phyloP scores from a whole-genome alignment of 2,888 invertebrate genomes.

The Cryptophagus acutangulus region DNA sequence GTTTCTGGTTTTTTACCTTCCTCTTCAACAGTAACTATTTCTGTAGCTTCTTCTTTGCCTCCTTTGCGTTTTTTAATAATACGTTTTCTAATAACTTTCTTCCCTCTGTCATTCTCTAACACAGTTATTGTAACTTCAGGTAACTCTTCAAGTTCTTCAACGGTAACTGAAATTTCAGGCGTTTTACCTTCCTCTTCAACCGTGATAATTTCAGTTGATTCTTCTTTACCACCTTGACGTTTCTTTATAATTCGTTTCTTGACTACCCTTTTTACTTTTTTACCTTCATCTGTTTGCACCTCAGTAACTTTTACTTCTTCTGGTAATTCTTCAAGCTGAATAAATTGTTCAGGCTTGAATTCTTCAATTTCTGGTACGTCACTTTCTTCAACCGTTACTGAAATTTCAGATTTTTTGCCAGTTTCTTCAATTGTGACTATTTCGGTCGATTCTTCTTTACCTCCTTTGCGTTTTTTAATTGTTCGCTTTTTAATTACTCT shows the following conservation, averaged over 20 bases:
- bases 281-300: constrained; percentile 41
- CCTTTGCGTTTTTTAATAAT: constrained; percentile 41
- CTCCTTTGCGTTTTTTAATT: constrained; percentile 42
- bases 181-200: constrained; percentile 44
- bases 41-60: constrained; percentile 40
- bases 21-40: constrained; percentile 41
- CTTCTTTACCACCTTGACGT: constrained; percentile 34
- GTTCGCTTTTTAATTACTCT: constrained; percentile 42
- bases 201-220: constrained; percentile 35
- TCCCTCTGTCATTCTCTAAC: constrained; percentile 26
- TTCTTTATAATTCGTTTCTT: constrained; percentile 41
- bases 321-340: constrained; percentile 29
- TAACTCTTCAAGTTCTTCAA: constrained; percentile 37
- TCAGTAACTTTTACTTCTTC: constrained; percentile 36
- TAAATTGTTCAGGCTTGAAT: constrained; percentile 42
- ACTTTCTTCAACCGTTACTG: constrained; percentile 35
- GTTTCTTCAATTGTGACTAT: constrained; percentile 41
- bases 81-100: constrained; percentile 38
- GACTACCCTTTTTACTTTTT: constrained; percentile 31
- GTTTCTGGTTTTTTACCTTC: constrained; percentile 30
- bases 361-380: constrained; percentile 32
- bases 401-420: constrained; percentile 34
- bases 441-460: constrained; percentile 38
- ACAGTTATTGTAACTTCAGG: constrained; percentile 27
- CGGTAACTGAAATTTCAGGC: constrained; percentile 40